Percentiles rank a stretch among this genome's conserved stretches.
phyloP scores from a whole-genome alignment of 1,140 invertebrate species.

The Bombus terrestris region DNA sequence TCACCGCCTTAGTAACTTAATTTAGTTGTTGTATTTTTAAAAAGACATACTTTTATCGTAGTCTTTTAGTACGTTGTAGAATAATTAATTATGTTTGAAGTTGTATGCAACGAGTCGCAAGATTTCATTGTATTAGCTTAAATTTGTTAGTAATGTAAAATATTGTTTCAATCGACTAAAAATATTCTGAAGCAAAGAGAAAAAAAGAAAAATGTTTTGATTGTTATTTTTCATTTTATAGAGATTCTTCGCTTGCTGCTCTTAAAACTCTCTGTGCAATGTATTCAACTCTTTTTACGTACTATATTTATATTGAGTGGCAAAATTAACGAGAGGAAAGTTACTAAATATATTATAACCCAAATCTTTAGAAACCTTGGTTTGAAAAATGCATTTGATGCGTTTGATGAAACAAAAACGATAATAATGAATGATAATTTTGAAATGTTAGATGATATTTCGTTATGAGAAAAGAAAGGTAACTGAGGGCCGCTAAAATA shows the following conservation, averaged over 20 bases:
- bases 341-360: background rate
- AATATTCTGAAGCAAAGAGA: background rate
- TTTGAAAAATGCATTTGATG: background rate
- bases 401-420: background rate
- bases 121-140: background rate
- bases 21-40: background rate
- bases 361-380: background rate
- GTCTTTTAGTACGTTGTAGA: background rate
- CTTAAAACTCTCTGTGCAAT: constrained; percentile 16
- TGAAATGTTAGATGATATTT: background rate
- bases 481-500: constrained; percentile 5
- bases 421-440: background rate
- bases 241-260: background rate
- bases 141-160: background rate
- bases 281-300: constrained; percentile 5
- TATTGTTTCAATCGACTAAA: background rate
- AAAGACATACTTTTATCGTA: constrained; percentile 20
- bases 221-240: background rate
- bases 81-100: background rate
- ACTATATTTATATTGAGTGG: background rate
- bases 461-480: background rate
- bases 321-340: background rate
- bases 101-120: background rate
- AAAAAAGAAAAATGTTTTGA: background rate
- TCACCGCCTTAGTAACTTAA: background rate